These are phyloP conservation scores for Clarias gariepinus DNA, from an alignment of 2,113 vertebrate genomes.

Conservation along the genomic window DNA sequence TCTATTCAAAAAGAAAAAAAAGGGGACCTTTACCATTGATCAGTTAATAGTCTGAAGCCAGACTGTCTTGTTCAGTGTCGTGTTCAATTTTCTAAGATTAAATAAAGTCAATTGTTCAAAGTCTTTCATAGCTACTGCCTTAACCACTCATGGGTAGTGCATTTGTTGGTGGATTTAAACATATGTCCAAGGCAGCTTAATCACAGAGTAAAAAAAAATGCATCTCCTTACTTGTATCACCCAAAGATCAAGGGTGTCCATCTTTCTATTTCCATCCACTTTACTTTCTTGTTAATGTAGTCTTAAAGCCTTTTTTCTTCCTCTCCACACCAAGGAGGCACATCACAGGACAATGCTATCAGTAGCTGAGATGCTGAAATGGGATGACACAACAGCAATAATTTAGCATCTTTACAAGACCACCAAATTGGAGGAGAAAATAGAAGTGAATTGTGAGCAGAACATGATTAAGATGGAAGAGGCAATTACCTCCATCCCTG, in stretches of 20 bases:
- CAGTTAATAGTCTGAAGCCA: constrained; percentile 14
- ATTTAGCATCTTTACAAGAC: constrained; percentile 43
- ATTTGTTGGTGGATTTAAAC: background rate
- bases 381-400: constrained; percentile 38
- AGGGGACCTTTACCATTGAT: background rate
- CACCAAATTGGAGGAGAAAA: constrained; percentile 38
- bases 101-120: constrained; percentile 9
- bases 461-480: constrained; percentile 55
- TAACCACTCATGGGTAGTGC: background rate
- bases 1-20: background rate
- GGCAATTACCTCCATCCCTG: constrained; percentile 42
- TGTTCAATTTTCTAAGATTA: constrained; percentile 15
- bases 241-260: background rate
- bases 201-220: background rate
- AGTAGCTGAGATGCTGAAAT: constrained; percentile 20
- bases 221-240: background rate
- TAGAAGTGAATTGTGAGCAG: constrained; percentile 42
- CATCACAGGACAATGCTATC: constrained; percentile 46
- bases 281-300: constrained; percentile 26
- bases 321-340: constrained; percentile 29
- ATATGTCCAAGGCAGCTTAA: background rate
- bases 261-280: background rate
- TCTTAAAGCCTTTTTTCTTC: background rate
- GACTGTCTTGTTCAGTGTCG: constrained; percentile 15
- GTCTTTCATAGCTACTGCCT: background rate